phyloP scores from a whole-genome alignment of 2,113 vertebrate species.

The Enhydra lutris region DNA sequence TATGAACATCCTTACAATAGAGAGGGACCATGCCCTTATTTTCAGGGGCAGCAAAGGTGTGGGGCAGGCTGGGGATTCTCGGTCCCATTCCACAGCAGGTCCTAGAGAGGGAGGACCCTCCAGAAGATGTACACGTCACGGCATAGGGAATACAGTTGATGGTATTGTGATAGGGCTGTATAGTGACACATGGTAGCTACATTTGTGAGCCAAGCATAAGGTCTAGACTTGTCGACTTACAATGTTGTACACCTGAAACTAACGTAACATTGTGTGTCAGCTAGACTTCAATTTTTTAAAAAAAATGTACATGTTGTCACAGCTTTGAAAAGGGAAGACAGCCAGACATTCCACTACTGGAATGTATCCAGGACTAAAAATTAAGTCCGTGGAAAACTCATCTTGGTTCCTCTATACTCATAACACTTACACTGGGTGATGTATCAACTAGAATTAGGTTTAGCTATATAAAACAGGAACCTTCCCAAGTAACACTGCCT shows the following conservation, averaged over 20 bases:
- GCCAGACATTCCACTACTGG: background rate
- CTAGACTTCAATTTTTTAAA: background rate
- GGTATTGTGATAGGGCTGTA: background rate
- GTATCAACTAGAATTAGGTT: background rate
- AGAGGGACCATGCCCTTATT: background rate
- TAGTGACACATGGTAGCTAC: background rate
- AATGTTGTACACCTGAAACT: background rate
- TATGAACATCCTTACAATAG: background rate
- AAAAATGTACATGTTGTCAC: background rate
- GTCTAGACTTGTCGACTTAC: background rate
- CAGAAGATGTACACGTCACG: background rate
- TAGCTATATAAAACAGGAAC: background rate
- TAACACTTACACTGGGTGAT: background rate
- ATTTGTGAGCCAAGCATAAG: background rate
- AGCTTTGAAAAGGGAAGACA: background rate
- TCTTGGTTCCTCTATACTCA: background rate
- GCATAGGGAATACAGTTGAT: background rate
- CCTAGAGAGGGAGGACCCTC: background rate
- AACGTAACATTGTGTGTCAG: background rate
- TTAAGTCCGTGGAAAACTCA: background rate
- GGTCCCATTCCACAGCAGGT: background rate
- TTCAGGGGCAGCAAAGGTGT: background rate
- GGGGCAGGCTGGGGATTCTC: background rate
- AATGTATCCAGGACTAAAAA: background rate
- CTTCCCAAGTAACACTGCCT: background rate